Percentiles rank a stretch among this genome's conserved stretches.
Conservation (phyloP, 2,888 invertebrate genomes). For the Eustalomyia histrio region DNA sequence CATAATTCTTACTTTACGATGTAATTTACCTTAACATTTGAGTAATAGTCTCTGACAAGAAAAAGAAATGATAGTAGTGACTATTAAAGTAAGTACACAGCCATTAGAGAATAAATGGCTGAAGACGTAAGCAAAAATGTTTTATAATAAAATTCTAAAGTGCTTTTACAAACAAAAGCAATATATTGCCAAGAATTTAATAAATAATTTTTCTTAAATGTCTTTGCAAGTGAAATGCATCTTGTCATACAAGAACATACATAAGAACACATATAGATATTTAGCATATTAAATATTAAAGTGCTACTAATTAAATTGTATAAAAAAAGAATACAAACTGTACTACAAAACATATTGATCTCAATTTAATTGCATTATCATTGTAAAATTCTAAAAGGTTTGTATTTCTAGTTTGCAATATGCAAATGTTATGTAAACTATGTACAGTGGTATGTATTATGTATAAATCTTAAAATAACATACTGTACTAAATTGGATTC, state of each 20-base stretch:
- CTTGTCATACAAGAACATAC: neutral
- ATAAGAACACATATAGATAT: neutral
- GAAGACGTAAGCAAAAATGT: neutral
- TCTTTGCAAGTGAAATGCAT: neutral
- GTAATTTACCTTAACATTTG: slow-evolving; percentile 20
- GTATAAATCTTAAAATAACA: neutral
- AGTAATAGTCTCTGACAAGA: slow-evolving; percentile 3
- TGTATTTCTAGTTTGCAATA: neutral
- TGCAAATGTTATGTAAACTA: neutral
- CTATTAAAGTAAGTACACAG: neutral
- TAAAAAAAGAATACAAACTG: neutral
- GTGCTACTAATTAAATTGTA: slow-evolving; percentile 1
- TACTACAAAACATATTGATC: neutral
- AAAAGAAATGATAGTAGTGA: neutral
- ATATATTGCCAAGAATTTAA: neutral
- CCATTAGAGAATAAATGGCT: slow-evolving; percentile 2
- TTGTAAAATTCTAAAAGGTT: neutral
- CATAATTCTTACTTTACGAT: slow-evolving; percentile 12
- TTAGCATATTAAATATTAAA: neutral
- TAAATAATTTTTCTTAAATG: neutral
- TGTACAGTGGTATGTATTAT: neutral
- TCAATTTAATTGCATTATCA: neutral
- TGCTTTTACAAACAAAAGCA: neutral
- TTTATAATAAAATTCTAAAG: neutral
- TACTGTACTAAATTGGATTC: neutral